Percentiles rank a stretch among this genome's conserved stretches.
These are phyloP conservation scores for Hemiprocne comata DNA, from an alignment of 2,113 vertebrate genomes.

Conservation along the genomic window DNA sequence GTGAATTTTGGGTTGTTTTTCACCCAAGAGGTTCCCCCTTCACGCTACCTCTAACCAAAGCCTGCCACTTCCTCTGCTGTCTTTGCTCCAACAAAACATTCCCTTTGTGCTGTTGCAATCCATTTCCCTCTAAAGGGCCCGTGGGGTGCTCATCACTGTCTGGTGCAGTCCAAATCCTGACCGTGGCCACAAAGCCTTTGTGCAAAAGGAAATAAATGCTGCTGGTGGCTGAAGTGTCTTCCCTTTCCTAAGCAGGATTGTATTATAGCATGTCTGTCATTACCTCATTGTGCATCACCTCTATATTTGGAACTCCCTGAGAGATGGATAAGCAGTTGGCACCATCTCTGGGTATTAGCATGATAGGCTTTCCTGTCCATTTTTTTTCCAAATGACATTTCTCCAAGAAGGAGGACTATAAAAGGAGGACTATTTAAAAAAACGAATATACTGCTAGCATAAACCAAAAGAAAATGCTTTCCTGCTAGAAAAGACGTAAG, in stretches of 20 bases:
- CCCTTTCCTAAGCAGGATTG: neutral
- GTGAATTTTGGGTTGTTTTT: neutral
- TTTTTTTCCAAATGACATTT: neutral
- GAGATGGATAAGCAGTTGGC: neutral
- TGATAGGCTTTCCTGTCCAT: neutral
- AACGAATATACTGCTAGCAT: neutral
- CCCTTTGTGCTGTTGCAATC: neutral
- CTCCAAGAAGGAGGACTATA: neutral
- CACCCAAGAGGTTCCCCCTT: neutral
- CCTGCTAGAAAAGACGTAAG: neutral
- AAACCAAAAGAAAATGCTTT: neutral
- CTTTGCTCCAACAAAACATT: neutral
- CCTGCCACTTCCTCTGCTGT: neutral
- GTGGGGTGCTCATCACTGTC: fast-evolving
- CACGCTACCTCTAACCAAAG: neutral
- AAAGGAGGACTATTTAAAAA: neutral
- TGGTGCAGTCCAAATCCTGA: neutral
- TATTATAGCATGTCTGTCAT: neutral
- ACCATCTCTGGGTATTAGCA: neutral
- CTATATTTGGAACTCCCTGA: neutral
- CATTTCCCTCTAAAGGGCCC: neutral
- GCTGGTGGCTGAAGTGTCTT: neutral
- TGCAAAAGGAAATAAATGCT: neutral
- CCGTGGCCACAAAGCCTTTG: neutral
- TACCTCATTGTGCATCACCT: neutral